Evolutionary conservation across 2,888 invertebrate genomes (phyloP).

Genomic region (Ceraclea dissimilis): DNA sequence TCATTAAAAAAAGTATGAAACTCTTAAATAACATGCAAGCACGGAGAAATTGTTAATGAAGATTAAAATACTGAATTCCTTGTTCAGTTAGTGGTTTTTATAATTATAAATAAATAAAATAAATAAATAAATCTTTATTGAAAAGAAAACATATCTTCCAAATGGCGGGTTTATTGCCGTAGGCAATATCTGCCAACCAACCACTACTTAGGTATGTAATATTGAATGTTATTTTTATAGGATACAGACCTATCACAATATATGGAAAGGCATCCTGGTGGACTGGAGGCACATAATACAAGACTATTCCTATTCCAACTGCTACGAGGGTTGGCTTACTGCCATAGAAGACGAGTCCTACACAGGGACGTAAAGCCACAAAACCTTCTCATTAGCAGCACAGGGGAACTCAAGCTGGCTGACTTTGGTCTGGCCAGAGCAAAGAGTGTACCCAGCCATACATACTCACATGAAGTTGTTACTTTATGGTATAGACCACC

Average conservation of each 20-base stretch:
- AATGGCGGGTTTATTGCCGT: too few species aligned
- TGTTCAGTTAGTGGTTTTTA: too few species aligned
- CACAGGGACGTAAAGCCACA: conserved; percentile 98
- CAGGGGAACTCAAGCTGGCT: conserved; percentile 95
- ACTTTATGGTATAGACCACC: conserved; percentile 99
- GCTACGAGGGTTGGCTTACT: conserved; percentile 90
- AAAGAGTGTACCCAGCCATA: conserved; percentile 97
- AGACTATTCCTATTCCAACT: conserved; percentile 95
- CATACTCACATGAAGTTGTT: conserved; percentile 97
- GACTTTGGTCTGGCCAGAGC: conserved; percentile 97
- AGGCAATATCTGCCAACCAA: too few species aligned
- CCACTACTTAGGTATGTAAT: too few species aligned
- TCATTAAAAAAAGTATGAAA: too few species aligned
- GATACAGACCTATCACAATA: conserved; percentile 98
- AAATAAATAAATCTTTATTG: too few species aligned
- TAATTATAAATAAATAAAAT: too few species aligned
- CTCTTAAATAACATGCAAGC: too few species aligned
- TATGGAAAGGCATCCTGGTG: conserved; percentile 93
- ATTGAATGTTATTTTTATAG: too few species aligned
- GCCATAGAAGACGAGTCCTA: conserved; percentile 91
- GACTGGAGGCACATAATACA: conserved; percentile 89
- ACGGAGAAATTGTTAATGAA: too few species aligned
- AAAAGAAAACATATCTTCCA: too few species aligned
- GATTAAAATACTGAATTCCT: too few species aligned
- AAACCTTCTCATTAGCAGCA: conserved; percentile 93